These are phyloP conservation scores for Mesorhabditis sp. DNA, from an alignment of 2,888 invertebrate genomes.

Conservation along the genomic window DNA sequence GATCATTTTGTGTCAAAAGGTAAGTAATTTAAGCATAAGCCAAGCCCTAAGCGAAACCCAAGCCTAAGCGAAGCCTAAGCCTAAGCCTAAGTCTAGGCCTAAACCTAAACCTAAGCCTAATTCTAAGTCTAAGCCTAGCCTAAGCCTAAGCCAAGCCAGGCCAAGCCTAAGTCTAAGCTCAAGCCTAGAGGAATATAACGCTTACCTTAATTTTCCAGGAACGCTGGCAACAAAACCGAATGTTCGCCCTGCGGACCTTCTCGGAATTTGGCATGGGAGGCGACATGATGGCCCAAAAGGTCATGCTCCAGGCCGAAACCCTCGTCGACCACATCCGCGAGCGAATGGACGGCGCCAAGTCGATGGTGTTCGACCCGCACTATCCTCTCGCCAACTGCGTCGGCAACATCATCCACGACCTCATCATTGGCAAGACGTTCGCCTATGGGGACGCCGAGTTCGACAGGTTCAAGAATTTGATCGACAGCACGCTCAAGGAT, in stretches of 20 bases:
- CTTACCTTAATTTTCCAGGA: not conserved
- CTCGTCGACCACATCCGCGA: not conserved
- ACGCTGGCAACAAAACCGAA: conserved; percentile 20
- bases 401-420: conserved; percentile 55
- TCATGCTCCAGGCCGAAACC: conserved; percentile 18
- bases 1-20: conserved; percentile 1
- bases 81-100: too few species aligned
- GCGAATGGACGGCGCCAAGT: not conserved
- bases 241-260: conserved; percentile 33
- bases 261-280: conserved; percentile 35
- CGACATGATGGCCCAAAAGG: conserved; percentile 23
- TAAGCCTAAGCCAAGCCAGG: too few species aligned
- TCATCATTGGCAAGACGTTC: conserved; percentile 49
- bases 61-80: too few species aligned
- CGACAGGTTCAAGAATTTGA: conserved; percentile 36
- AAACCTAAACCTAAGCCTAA: too few species aligned
- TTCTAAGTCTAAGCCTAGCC: too few species aligned
- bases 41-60: too few species aligned
- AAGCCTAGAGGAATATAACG: too few species aligned
- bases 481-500: conserved; percentile 38
- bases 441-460: conserved; percentile 42
- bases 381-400: conserved; percentile 43
- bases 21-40: not conserved
- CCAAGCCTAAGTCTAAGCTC: too few species aligned
- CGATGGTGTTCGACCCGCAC: conserved; percentile 28